Evolutionary conservation across 2,888 invertebrate genomes (phyloP).

Genomic region (Steinernema hermaphroditum): DNA sequence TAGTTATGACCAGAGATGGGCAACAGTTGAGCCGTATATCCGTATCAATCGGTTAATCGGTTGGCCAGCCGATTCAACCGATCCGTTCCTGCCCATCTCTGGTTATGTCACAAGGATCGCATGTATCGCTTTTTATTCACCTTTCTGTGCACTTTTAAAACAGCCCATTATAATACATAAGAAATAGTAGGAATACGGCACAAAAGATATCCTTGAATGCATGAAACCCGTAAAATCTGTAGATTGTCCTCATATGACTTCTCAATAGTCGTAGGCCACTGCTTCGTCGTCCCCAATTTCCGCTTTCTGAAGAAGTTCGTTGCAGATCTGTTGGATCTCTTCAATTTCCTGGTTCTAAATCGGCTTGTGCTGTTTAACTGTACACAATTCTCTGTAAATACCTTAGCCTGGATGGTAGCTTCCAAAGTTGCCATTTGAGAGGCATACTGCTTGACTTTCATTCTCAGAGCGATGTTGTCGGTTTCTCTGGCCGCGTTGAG

Average conservation of each 20-base stretch:
- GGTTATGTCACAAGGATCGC: no score
- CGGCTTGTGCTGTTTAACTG: background rate
- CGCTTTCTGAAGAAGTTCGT: conserved; percentile 3
- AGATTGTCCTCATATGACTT: background rate
- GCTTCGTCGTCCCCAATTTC: background rate
- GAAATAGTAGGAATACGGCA: no score
- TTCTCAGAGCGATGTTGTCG: conserved; percentile 6
- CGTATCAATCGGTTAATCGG: no score
- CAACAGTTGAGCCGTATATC: no score
- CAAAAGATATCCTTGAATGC: no score
- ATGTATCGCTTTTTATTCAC: no score
- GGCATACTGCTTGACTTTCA: conserved; percentile 5
- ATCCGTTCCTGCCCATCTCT: no score
- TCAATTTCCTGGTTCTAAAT: background rate
- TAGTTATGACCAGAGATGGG: no score
- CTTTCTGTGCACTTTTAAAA: no score
- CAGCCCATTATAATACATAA: no score
- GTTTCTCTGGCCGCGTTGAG: background rate
- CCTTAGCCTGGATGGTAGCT: background rate
- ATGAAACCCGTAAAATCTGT: background rate
- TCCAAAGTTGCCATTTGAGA: background rate
- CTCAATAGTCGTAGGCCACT: background rate
- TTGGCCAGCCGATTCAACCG: no score
- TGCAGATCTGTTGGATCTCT: conserved; percentile 1
- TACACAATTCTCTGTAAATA: background rate